Conservation (phyloP, 2,888 invertebrate species). For the Drosophila longiperda region DNA sequence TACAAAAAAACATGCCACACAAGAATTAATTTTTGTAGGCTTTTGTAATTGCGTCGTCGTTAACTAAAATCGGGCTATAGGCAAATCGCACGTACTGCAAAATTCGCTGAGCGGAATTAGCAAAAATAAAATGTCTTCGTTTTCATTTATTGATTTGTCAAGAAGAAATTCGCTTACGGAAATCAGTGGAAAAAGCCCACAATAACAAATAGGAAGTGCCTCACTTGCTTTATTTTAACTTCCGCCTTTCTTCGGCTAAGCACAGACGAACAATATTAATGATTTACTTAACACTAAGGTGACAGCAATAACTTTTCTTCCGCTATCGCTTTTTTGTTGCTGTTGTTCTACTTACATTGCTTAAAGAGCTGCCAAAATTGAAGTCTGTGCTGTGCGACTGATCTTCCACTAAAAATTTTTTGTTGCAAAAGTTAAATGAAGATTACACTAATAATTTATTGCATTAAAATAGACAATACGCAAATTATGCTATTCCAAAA, state of each 20-base stretch:
- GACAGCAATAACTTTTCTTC: constrained; percentile 15
- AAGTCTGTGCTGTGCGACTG: constrained; percentile 32
- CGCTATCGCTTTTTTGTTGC: constrained; percentile 10
- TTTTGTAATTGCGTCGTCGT: constrained; percentile 52
- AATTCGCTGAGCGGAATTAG: constrained; percentile 6
- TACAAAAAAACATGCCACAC: constrained; percentile 46
- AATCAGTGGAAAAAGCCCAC: constrained; percentile 39
- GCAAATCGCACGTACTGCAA: constrained; percentile 43
- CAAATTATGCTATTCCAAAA: constrained; percentile 74
- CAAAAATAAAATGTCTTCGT: constrained; percentile 7
- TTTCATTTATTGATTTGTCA: constrained; percentile 70
- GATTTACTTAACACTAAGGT: constrained; percentile 1
- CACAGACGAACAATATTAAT: neutral
- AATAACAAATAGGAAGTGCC: constrained; percentile 61
- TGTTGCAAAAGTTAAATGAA: constrained; percentile 48
- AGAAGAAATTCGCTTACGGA: constrained; percentile 59
- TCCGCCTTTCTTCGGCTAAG: constrained; percentile 64
- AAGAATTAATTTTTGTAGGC: constrained; percentile 50
- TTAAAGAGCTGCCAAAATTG: constrained; percentile 43
- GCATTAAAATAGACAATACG: constrained; percentile 70
- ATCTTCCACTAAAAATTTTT: constrained; percentile 74
- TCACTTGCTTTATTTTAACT: constrained; percentile 22
- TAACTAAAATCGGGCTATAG: constrained; percentile 30
- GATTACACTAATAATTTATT: constrained; percentile 64
- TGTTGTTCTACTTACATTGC: constrained; percentile 48